Percentiles rank a stretch among this genome's conserved stretches.
These are phyloP conservation scores for Coremacera marginata DNA, from an alignment of 2,888 invertebrate species.

Conservation along the genomic window DNA sequence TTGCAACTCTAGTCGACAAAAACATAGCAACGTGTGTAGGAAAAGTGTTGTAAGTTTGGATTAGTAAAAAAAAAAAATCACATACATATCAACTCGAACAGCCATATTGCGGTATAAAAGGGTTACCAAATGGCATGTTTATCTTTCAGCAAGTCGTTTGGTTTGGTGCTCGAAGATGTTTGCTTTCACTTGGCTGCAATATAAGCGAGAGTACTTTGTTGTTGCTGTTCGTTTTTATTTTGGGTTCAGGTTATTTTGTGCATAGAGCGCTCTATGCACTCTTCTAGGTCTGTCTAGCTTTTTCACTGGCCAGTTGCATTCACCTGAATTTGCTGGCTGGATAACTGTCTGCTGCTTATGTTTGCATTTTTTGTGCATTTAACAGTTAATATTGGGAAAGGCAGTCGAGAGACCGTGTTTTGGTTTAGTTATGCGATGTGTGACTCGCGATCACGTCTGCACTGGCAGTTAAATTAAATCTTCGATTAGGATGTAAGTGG, in stretches of 20 bases:
- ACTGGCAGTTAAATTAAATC: too few relatives aligned
- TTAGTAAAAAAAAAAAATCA: background rate
- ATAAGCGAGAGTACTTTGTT: conserved; percentile 24
- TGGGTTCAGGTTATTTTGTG: background rate
- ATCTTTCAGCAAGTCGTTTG: background rate
- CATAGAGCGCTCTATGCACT: background rate
- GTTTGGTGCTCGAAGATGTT: conserved; percentile 5
- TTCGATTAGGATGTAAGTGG: too few relatives aligned
- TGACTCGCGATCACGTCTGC: too few relatives aligned
- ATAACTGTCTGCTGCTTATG: background rate
- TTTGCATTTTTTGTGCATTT: too few relatives aligned
- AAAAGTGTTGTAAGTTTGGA: background rate
- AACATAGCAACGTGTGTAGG: background rate
- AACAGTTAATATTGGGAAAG: too few relatives aligned
- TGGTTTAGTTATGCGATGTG: too few relatives aligned
- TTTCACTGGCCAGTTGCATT: background rate
- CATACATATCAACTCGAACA: background rate
- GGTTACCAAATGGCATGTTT: conserved; percentile 13
- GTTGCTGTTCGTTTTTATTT: background rate
- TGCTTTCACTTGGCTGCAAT: conserved; percentile 29
- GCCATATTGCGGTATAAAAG: conserved; percentile 1
- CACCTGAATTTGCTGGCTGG: too few relatives aligned
- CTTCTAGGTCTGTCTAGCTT: conserved; percentile 18
- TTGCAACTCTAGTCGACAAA: background rate
- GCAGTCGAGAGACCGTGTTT: too few relatives aligned